These are phyloP conservation scores for Carposina sasakii DNA, from an alignment of 1,140 invertebrate species.

Conservation along the genomic window DNA sequence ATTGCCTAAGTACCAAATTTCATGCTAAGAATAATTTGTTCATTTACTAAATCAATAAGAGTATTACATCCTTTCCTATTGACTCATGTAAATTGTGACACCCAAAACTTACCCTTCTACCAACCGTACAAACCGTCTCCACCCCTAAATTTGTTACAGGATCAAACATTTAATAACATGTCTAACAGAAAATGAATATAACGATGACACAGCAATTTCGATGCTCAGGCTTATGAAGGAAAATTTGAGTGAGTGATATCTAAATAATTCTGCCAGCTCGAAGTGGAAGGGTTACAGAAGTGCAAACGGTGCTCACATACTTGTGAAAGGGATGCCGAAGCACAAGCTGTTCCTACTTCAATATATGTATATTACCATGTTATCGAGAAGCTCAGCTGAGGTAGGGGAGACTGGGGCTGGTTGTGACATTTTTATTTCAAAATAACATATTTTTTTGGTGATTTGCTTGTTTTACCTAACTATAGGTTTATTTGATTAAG, in stretches of 20 bases:
- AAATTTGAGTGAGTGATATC: background rate
- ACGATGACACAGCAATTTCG: background rate
- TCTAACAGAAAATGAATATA: background rate
- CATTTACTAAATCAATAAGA: no score
- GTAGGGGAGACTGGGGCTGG: no score
- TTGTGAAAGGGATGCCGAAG: slow-evolving; percentile 6
- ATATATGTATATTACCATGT: background rate
- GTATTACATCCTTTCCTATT: no score
- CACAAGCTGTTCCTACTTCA: background rate
- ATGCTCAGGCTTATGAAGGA: background rate
- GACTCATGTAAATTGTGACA: no score
- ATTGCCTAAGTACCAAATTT: background rate
- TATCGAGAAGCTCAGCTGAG: no score
- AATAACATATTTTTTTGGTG: slow-evolving; percentile 9
- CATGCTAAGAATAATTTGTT: no score
- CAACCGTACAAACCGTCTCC: background rate
- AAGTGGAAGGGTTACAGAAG: background rate
- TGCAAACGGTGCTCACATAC: slow-evolving; percentile 3
- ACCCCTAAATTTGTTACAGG: background rate
- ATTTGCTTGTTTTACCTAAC: slow-evolving; percentile 8
- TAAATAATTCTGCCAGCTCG: background rate
- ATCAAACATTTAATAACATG: background rate
- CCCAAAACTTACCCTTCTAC: no score
- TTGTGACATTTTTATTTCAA: no score
- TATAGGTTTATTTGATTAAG: slow-evolving; percentile 11